Evolutionary conservation across 1,140 invertebrate genomes (phyloP).

Genomic region (Brachionus paranguensis): DNA sequence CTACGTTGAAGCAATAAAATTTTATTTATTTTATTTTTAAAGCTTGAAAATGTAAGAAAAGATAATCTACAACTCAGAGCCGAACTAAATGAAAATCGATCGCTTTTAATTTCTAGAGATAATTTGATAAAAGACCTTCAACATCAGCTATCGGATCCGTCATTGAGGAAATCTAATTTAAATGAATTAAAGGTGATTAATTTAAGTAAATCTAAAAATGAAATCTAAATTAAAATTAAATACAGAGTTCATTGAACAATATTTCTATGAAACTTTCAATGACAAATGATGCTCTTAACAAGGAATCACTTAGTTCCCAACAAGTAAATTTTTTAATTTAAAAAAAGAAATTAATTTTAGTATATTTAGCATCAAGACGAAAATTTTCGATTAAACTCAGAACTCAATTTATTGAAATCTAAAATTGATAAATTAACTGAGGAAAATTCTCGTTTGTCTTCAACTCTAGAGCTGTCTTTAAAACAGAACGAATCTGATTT

Average conservation of each 20-base stretch:
- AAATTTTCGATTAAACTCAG: background rate
- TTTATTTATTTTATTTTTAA: background rate
- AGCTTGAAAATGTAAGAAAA: constrained; percentile 32
- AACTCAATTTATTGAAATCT: background rate
- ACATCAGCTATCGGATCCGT: background rate
- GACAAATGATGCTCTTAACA: background rate
- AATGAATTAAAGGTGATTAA: background rate
- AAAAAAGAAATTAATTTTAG: background rate
- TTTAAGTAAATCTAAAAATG: background rate
- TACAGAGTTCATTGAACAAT: constrained; percentile 2
- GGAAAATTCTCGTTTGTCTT: background rate
- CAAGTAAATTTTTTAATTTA: background rate
- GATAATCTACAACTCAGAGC: constrained; percentile 21
- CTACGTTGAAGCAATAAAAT: too few species aligned
- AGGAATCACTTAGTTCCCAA: background rate
- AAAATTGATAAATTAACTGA: background rate
- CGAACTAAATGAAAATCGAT: constrained; percentile 10
- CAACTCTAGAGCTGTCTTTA: background rate
- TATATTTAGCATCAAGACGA: constrained; percentile 4
- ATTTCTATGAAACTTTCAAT: constrained; percentile 4
- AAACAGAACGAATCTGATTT: constrained; percentile 27
- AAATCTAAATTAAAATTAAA: background rate
- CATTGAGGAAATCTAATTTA: constrained; percentile 21
- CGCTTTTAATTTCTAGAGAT: background rate
- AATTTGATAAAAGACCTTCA: constrained; percentile 14